These are phyloP conservation scores for Stomorhina lunata DNA, from an alignment of 2,888 invertebrate species.

Conservation along the genomic window DNA sequence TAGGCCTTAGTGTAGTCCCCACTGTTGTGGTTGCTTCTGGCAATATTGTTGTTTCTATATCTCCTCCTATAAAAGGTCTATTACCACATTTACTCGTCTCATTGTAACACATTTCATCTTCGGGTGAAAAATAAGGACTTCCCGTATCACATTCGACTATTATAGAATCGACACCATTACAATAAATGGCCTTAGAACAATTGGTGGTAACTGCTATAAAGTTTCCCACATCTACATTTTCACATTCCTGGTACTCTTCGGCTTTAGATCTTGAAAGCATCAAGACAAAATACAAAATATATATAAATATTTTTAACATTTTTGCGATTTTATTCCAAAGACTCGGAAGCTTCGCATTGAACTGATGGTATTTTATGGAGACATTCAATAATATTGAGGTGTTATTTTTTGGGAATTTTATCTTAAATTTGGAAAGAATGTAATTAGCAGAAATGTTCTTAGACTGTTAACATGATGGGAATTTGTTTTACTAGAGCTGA, in stretches of 20 bases:
- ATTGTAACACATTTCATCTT: constrained; percentile 9
- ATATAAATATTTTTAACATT: too few species aligned
- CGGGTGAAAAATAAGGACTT: constrained; percentile 9
- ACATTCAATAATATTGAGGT: too few species aligned
- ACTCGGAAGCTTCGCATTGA: too few species aligned
- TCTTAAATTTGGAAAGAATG: too few species aligned
- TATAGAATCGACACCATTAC: not conserved
- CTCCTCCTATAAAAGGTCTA: not conserved
- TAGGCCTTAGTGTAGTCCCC: not conserved
- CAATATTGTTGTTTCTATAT: not conserved
- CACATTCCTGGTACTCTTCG: not conserved
- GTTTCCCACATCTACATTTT: not conserved
- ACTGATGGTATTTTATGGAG: too few species aligned
- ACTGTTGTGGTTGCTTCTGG: not conserved
- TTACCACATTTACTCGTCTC: not conserved
- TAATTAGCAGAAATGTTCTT: too few species aligned
- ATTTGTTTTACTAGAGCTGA: too few species aligned
- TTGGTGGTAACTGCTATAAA: constrained; percentile 15
- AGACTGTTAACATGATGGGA: too few species aligned
- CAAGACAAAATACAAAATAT: too few species aligned
- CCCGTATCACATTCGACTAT: constrained; percentile 8
- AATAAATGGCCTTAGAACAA: constrained; percentile 29
- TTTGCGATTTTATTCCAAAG: too few species aligned
- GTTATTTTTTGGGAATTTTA: too few species aligned
- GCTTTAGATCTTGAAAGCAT: too few species aligned